Percentiles rank a stretch among this genome's conserved stretches.
Evolutionary conservation across 2,113 vertebrate genomes (phyloP).

Genomic region (Monopterus albus): DNA sequence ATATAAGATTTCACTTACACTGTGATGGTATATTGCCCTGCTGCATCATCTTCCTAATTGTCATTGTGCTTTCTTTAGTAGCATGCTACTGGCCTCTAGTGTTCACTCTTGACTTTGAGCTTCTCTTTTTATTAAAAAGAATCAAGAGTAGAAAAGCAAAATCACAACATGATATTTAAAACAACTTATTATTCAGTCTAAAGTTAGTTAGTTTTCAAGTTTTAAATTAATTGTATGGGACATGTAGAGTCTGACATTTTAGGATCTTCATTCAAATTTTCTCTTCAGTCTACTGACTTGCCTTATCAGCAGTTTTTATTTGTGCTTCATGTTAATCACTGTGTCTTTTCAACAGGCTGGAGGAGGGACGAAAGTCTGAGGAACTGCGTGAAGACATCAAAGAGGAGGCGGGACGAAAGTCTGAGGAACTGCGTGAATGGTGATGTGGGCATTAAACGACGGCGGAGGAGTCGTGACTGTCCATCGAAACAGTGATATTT

Average conservation of each 20-base stretch:
- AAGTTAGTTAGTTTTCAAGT: not conserved
- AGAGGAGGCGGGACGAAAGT: constrained; percentile 72
- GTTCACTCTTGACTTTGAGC: constrained; percentile 24
- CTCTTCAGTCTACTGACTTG: not conserved
- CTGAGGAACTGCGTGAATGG: constrained; percentile 61
- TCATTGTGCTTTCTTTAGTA: constrained; percentile 13
- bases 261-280: not conserved
- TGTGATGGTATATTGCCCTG: not conserved
- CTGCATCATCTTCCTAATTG: not conserved
- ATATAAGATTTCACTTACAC: no score
- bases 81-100: constrained; percentile 68
- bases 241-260: not conserved
- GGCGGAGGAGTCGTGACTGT: constrained; percentile 76
- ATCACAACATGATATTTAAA: not conserved
- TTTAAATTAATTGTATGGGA: not conserved
- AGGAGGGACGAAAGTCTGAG: constrained; percentile 62
- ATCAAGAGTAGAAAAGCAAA: not conserved
- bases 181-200: not conserved
- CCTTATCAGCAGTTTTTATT: not conserved
- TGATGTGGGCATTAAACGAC: constrained; percentile 69
- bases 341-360: constrained; percentile 64
- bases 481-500: constrained; percentile 41
- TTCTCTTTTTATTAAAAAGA: not conserved
- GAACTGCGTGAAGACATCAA: constrained; percentile 65
- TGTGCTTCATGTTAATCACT: constrained; percentile 15